Evolutionary conservation across 2,113 vertebrate genomes (phyloP), one percentile per base, ranked within the genome.

Genomic region (Azemiops feae): DNA sequence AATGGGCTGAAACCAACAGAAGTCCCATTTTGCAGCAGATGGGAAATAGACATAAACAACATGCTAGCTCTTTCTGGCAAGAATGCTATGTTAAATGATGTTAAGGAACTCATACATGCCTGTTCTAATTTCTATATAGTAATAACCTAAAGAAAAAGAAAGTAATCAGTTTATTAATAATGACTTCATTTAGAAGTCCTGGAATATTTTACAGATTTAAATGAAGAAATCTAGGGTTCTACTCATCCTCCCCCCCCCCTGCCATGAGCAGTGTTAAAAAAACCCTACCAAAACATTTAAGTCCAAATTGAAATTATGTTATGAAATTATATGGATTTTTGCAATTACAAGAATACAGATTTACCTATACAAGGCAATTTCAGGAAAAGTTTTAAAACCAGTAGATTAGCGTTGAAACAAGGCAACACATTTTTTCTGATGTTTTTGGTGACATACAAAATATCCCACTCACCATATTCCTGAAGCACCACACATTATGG

Each of bases 391-490:
- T 50, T 85, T 25, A 64, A 0, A 23, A 96, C 92, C 91, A 93
- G 88, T 93, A 90, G 94, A 94, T 95, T 94, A 87, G 55, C 94
- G 88, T 89, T 95, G 95, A 96, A 93, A n/a, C 95, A 95, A 93
- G 94, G 91, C 93, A 93, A 96, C 88, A 47, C 94, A 95, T 57
- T 95, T 94, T 94, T 93, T 92, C 95, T 92, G 57, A 92, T 91
- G 14, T 89, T 94, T 91, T 86, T 2, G 58, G 93, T 64, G 53
- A 52, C 90, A 94, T 54, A 91, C 0, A 6, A 30, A 85, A 92
- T 93, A 94, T 90, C 94, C 93, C 94, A 92, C 45, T 90, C 47
- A 64, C 8, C 92, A 92, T n/a, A 89, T 93, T 94, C 45, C 6
- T 53, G 85, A 92, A 27, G 43, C 34, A 64, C 22, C 45, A 55